Percentiles rank a stretch among this genome's conserved stretches.
These are phyloP conservation scores for Drosophila miranda DNA, from an alignment of 1,140 invertebrate genomes.

Conservation along the genomic window DNA sequence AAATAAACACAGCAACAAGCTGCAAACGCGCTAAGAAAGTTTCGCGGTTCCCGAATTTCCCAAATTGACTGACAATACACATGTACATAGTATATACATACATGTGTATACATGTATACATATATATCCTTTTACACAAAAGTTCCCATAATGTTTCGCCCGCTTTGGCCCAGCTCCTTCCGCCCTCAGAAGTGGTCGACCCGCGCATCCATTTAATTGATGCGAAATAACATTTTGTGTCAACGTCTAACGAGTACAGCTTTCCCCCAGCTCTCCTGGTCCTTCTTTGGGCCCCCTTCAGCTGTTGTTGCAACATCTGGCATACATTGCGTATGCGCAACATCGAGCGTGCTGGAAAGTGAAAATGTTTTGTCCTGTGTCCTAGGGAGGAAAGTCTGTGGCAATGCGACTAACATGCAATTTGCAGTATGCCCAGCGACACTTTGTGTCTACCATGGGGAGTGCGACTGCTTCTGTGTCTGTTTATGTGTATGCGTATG, in stretches of 20 bases:
- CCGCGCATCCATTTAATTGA: slow-evolving; percentile 69
- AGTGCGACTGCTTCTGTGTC: slow-evolving; percentile 17
- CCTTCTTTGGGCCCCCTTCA: neutral
- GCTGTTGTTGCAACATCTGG: slow-evolving; percentile 56
- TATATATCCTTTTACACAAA: slow-evolving; percentile 53
- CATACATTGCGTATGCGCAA: slow-evolving; percentile 73
- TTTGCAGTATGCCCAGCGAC: slow-evolving; percentile 37
- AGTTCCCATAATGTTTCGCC: slow-evolving; percentile 61
- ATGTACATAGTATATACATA: slow-evolving; percentile 17
- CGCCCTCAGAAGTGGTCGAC: too few relatives aligned
- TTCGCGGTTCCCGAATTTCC: slow-evolving; percentile 65
- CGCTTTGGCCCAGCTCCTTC: neutral
- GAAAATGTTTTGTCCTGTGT: slow-evolving; percentile 47
- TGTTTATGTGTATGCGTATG: slow-evolving; percentile 8
- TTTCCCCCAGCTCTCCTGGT: neutral
- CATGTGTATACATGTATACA: too few relatives aligned
- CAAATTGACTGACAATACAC: slow-evolving; percentile 73
- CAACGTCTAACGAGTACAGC: slow-evolving; percentile 44
- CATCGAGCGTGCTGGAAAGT: slow-evolving; percentile 49
- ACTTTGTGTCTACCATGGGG: slow-evolving; percentile 23
- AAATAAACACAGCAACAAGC: slow-evolving; percentile 46
- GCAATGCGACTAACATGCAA: slow-evolving; percentile 52
- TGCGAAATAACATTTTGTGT: slow-evolving; percentile 73
- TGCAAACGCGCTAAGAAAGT: slow-evolving; percentile 65
- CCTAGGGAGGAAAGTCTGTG: slow-evolving; percentile 24